These are phyloP conservation scores for Seriola aureovittata DNA, from an alignment of 2,113 vertebrate species.

Conservation along the genomic window DNA sequence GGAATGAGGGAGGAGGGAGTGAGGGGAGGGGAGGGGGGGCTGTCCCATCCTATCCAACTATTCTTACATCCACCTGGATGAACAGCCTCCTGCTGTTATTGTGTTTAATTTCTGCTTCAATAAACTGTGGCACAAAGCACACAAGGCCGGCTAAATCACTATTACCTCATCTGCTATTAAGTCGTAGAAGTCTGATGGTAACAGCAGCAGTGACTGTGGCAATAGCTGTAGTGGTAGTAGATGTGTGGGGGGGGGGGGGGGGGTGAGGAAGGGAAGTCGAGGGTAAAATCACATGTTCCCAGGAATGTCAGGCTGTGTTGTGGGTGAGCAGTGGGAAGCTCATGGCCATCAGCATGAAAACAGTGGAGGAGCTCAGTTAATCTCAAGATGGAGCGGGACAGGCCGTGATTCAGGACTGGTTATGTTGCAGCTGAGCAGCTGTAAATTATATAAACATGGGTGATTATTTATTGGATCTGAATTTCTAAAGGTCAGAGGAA, in stretches of 20 bases:
- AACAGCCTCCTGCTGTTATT: constrained; percentile 7
- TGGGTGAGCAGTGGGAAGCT: constrained; percentile 55
- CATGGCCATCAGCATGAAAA: constrained; percentile 54
- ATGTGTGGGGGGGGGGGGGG: not conserved
- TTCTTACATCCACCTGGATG: constrained; percentile 38
- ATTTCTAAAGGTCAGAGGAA: not conserved
- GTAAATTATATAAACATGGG: not conserved
- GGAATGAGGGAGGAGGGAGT: not conserved
- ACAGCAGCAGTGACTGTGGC: not conserved
- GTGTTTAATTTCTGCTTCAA: constrained; percentile 20
- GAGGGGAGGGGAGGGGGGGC: too few species aligned
- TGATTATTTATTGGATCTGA: not conserved
- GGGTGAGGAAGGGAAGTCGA: constrained; percentile 36
- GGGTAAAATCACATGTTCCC: constrained; percentile 68
- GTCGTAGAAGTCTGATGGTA: not conserved
- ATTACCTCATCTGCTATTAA: not conserved
- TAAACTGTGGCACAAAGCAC: not conserved
- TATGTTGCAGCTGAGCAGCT: not conserved
- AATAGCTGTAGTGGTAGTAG: not conserved
- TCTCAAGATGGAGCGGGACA: constrained; percentile 13
- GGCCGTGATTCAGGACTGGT: constrained; percentile 1
- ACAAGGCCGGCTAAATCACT: not conserved
- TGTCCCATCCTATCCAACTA: constrained; percentile 4
- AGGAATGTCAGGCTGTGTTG: constrained; percentile 70
- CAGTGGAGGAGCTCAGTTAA: constrained; percentile 30